Conservation (phyloP, 2,797 vertebrate species). For the Schizothorax lantsangensis region DNA sequence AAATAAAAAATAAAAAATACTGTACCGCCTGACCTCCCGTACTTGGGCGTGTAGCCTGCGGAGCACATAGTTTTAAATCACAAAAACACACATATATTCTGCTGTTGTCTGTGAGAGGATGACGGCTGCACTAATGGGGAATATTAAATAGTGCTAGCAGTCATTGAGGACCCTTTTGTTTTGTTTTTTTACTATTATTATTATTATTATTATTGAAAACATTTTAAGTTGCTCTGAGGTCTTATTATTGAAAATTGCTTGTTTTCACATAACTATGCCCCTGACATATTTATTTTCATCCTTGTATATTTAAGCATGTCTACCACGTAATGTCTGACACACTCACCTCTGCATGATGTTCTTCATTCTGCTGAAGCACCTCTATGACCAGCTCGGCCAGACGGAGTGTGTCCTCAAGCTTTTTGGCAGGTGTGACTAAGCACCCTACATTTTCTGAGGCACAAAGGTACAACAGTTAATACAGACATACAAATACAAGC, state of each 20-base stretch:
- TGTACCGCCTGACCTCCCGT: slow-evolving; percentile 60
- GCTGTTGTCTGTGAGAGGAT: background rate
- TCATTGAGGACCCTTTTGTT: background rate
- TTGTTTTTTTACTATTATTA: no score
- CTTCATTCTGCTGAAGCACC: slow-evolving; percentile 98
- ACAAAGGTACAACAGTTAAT: slow-evolving; percentile 85
- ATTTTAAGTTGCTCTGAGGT: background rate
- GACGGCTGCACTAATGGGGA: background rate
- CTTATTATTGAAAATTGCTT: slow-evolving; percentile 5
- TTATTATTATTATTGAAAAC: background rate
- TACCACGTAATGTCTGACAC: background rate
- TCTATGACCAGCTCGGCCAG: slow-evolving; percentile 97
- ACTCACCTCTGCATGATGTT: slow-evolving; percentile 98
- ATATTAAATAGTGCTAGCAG: background rate
- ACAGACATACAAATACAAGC: slow-evolving; percentile 17
- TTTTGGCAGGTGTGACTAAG: slow-evolving; percentile 98
- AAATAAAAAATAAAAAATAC: slow-evolving; percentile 46
- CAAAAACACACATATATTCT: slow-evolving; percentile 37
- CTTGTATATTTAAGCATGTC: slow-evolving; percentile 25
- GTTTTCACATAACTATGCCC: background rate
- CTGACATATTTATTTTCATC: slow-evolving; percentile 5
- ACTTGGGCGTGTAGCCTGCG: slow-evolving; percentile 59
- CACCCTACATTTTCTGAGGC: slow-evolving; percentile 98
- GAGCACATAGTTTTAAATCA: slow-evolving; percentile 58
- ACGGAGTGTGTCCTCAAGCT: slow-evolving; percentile 97